Base-by-base conservation (phyloP, 1,140 invertebrate species). In the Zaprionus africanus region DNA sequence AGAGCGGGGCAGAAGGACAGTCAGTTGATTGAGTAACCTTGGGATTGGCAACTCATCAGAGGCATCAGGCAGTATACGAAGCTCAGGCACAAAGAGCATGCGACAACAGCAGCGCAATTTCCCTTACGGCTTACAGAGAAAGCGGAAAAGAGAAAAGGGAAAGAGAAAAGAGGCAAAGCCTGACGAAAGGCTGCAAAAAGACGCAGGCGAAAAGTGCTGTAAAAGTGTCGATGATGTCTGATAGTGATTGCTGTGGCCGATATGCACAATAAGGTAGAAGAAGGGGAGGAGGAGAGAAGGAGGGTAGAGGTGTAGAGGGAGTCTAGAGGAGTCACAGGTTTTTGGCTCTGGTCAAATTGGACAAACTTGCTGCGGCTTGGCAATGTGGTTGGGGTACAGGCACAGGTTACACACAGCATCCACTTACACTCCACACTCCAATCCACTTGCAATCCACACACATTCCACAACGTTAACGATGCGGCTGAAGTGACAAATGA, bases 11-110 rank as follows among this genome's bases (percentile, higher is more conserved):
- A 5, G 36, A 3, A 13, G 19, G 26, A 22, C 17, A 34, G 60
- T 22, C 24, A 75, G 69, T 87, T 87, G 83, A 87, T 88, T 87
- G 84, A 87, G 77, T 84, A 88, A 88, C 81, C 78, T 87, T 77
- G 68, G 54, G 19, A 78, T 68, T 57, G 76, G 61, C 60, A 58
- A 58, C 64, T 75, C 61, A 64, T 75, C 64, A 59, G 59, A 58
- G 59, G 69, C 61, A 64, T 75, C 64, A 59, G 59, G 26, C 38
- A 43, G 28, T 9, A 9, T 9, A 46, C 34, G 38, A 34, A 58
- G 46, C 56, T 54, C 31, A n/a, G 41, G 67, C 73, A 73, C 56
- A 72, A 72, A 72, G 74, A 73, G 69, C 61, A 75, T 75, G 72
- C 72, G 66, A 75, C 66, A 75, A 75, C 19, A 51, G 46, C 64